Evolutionary conservation across 2,888 invertebrate genomes (phyloP).

Genomic region (Imbricaverruca yamaguchii): DNA sequence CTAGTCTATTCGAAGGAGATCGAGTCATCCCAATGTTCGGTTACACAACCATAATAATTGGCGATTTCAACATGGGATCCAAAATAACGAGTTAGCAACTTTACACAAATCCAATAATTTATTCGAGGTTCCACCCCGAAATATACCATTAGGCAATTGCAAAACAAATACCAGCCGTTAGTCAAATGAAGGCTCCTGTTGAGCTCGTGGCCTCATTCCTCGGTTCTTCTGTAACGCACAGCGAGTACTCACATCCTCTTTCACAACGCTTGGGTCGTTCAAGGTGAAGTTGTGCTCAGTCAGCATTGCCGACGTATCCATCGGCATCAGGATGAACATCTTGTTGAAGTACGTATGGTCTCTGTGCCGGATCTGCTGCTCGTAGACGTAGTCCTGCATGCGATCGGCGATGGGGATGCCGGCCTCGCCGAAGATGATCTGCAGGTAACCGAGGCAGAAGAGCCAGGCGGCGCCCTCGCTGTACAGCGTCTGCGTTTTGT

Average conservation of each 20-base stretch:
- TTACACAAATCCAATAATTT: too few species aligned
- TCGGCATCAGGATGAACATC: neutral
- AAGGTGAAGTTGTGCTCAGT: neutral
- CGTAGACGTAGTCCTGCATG: neutral
- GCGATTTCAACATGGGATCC: too few species aligned
- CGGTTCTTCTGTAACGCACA: too few species aligned
- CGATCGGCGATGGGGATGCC: neutral
- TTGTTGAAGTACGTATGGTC: neutral
- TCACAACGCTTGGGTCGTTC: neutral
- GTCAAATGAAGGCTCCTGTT: too few species aligned
- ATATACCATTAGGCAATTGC: too few species aligned
- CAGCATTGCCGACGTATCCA: neutral
- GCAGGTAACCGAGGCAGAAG: neutral
- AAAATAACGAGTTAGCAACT: too few species aligned
- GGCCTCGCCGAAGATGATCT: neutral
- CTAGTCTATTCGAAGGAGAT: too few species aligned
- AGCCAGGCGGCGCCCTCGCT: neutral
- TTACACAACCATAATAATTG: too few species aligned
- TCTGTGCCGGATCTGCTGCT: neutral
- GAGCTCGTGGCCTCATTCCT: too few species aligned
- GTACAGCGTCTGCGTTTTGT: neutral
- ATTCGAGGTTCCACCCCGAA: too few species aligned
- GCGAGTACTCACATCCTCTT: neutral
- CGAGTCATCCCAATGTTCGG: too few species aligned
- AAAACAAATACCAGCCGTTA: too few species aligned